Conservation (phyloP, 2,888 invertebrate genomes). For the Cylloceria caligata region DNA sequence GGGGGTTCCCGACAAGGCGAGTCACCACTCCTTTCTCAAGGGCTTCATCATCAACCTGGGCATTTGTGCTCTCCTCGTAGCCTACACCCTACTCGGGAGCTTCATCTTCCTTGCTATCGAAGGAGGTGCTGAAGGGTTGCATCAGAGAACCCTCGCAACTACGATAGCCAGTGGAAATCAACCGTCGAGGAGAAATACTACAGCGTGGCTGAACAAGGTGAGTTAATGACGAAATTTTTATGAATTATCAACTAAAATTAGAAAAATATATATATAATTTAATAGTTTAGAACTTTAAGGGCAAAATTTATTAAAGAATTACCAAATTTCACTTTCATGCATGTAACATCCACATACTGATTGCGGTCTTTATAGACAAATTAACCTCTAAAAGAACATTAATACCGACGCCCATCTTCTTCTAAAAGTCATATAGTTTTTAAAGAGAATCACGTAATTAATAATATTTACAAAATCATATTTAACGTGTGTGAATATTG, state of each 20-base stretch:
- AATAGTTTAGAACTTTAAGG: no score
- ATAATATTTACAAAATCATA: no score
- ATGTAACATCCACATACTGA: no score
- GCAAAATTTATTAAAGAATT: no score
- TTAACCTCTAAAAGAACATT: no score
- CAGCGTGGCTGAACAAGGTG: constrained; percentile 83
- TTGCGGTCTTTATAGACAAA: no score
- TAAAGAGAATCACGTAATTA: neutral
- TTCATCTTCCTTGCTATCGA: constrained; percentile 95
- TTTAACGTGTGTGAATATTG: neutral
- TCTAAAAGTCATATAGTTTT: neutral
- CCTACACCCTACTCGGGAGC: constrained; percentile 91
- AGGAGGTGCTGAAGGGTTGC: constrained; percentile 87
- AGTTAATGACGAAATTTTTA: constrained; percentile 72
- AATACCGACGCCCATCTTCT: no score
- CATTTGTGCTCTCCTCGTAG: constrained; percentile 92
- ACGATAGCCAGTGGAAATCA: constrained; percentile 81
- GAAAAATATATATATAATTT: no score
- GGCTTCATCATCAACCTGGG: constrained; percentile 93
- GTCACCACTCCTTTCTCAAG: constrained; percentile 87
- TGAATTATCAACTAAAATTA: neutral
- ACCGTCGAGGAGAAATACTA: constrained; percentile 79
- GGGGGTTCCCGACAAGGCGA: constrained; percentile 83
- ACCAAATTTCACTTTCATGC: no score
- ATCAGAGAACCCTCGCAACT: constrained; percentile 87